These are phyloP conservation scores for Unio pictorum DNA, from an alignment of 2,888 invertebrate genomes.

Conservation along the genomic window DNA sequence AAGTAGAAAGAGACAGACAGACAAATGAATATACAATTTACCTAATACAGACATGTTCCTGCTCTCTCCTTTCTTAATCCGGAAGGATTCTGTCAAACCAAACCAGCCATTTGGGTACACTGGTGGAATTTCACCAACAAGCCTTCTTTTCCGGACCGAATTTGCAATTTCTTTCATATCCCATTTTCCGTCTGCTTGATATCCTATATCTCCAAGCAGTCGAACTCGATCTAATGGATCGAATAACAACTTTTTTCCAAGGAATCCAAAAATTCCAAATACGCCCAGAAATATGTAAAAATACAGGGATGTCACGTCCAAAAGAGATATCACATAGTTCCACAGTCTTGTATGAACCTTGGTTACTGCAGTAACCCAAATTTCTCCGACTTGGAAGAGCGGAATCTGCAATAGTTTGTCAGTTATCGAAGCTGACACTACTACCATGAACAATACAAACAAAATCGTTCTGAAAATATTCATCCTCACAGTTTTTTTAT, in stretches of 20 bases:
- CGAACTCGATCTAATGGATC: conserved; percentile 60
- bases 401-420: conserved; percentile 48
- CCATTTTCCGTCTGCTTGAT: conserved; percentile 58
- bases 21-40: conserved; percentile 48
- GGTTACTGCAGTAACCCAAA: conserved; percentile 48
- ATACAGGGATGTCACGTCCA: conserved; percentile 39
- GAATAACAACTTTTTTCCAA: conserved; percentile 49
- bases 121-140: conserved; percentile 82
- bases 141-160: conserved; percentile 71
- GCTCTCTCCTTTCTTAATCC: conserved; percentile 71
- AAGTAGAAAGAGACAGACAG: background rate
- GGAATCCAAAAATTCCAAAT: conserved; percentile 26
- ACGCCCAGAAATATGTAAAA: conserved; percentile 40
- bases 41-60: conserved; percentile 78
- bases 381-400: conserved; percentile 49
- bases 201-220: conserved; percentile 64
- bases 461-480: no score
- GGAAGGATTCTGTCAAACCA: conserved; percentile 80
- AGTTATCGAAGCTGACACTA: conserved; percentile 30
- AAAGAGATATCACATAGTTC: conserved; percentile 18
- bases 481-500: no score
- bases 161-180: conserved; percentile 62
- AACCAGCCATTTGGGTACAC: conserved; percentile 95
- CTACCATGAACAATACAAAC: no score
- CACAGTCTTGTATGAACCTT: conserved; percentile 24